A percentile compares a stretch with the other conserved stretches of the same genome.
These are phyloP conservation scores for Enteromius anoplus DNA, from an alignment of 2,797 vertebrate genomes.

Conservation along the genomic window DNA sequence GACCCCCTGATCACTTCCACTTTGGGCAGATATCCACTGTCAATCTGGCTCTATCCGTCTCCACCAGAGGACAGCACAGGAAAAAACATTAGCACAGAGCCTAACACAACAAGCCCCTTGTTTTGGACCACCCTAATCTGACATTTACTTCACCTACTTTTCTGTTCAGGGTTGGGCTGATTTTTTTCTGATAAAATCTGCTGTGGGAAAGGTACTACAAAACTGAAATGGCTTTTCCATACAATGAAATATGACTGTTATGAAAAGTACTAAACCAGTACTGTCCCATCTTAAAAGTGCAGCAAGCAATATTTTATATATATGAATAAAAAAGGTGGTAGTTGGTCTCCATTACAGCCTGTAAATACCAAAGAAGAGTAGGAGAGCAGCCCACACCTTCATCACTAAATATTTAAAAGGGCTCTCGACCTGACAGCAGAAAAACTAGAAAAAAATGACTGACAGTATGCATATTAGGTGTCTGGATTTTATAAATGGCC, in stretches of 20 bases:
- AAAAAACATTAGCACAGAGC: slow-evolving; percentile 36
- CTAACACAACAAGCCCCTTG: not conserved
- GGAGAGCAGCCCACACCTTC: not conserved
- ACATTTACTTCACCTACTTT: slow-evolving; percentile 7
- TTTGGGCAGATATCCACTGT: slow-evolving; percentile 52
- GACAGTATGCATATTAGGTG: not conserved
- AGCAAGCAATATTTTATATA: not conserved
- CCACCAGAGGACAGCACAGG: slow-evolving; percentile 48
- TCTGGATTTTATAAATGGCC: not conserved
- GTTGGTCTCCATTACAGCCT: not conserved
- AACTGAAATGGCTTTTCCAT: not conserved
- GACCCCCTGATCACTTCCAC: slow-evolving; percentile 52
- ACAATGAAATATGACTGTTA: not conserved
- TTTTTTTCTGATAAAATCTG: slow-evolving; percentile 8
- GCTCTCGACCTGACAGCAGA: not conserved
- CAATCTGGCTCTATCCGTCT: slow-evolving; percentile 37
- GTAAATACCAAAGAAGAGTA: not conserved
- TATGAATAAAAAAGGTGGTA: not conserved
- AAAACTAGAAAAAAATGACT: not conserved
- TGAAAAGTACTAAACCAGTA: not conserved
- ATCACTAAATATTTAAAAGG: not conserved
- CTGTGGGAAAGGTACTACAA: not conserved
- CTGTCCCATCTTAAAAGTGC: not conserved
- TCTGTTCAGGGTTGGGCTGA: not conserved
- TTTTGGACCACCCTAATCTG: not conserved